Evolutionary conservation across 1,140 invertebrate species (phyloP).

Genomic region (Cotesia chilonis): DNA sequence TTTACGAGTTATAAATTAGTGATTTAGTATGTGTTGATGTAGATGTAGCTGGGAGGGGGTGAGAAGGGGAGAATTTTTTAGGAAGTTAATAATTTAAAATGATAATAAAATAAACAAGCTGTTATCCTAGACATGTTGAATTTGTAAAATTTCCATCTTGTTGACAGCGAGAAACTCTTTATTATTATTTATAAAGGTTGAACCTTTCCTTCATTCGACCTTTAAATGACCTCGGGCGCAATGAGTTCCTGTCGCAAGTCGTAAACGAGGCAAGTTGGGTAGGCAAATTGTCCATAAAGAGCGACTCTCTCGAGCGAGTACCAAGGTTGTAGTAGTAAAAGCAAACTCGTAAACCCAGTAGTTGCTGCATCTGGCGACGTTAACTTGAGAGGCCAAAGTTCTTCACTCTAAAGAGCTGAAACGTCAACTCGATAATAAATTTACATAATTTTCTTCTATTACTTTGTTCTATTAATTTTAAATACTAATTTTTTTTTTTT

Average conservation of each 20-base stretch:
- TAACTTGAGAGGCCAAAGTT: slow-evolving; percentile 20
- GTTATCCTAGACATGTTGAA: neutral
- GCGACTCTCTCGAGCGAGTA: neutral
- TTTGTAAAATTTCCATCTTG: slow-evolving; percentile 3
- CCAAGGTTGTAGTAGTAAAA: slow-evolving; percentile 9
- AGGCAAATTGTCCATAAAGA: slow-evolving; percentile 29
- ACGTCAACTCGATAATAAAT: slow-evolving; percentile 16
- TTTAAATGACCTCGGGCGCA: slow-evolving; percentile 13
- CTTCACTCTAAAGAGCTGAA: slow-evolving; percentile 8
- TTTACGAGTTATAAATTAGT: too few relatives aligned
- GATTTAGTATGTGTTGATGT: neutral
- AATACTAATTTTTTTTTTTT: slow-evolving; percentile 4
- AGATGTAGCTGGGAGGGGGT: neutral
- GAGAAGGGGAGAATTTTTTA: too few relatives aligned
- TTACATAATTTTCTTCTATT: slow-evolving; percentile 21
- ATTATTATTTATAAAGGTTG: neutral
- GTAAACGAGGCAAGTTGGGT: slow-evolving; percentile 24
- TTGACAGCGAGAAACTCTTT: neutral
- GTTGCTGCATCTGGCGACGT: slow-evolving; percentile 15
- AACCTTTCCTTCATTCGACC: neutral
- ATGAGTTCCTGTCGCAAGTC: slow-evolving; percentile 12
- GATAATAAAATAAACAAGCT: slow-evolving; percentile 1
- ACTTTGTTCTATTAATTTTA: slow-evolving; percentile 1
- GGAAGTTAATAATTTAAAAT: too few relatives aligned
- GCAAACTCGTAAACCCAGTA: slow-evolving; percentile 23